Conservation (phyloP, 2,888 invertebrate species). For the Epinotia brunnichana region DNA sequence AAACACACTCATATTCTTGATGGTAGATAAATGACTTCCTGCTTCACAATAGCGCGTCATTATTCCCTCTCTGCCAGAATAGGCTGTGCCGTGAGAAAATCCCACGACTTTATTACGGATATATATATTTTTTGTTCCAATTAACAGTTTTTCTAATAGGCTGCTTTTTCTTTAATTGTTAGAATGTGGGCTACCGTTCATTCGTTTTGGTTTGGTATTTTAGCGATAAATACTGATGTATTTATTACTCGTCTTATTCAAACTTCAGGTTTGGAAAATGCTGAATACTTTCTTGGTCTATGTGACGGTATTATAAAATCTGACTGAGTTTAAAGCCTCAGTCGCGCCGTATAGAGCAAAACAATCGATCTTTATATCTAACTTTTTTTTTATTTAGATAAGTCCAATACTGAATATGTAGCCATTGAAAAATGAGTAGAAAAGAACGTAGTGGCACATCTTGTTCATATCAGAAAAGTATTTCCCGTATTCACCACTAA, state of each 20-base stretch:
- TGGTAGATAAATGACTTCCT: conserved; percentile 84
- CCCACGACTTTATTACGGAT: conserved; percentile 82
- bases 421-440: background rate
- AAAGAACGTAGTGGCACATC: too few species aligned
- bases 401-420: background rate
- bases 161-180: conserved; percentile 82
- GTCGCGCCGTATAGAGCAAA: too few species aligned
- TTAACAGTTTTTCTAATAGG: conserved; percentile 81
- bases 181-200: conserved; percentile 47
- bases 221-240: background rate
- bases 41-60: conserved; percentile 82
- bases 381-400: too few species aligned
- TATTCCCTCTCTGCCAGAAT: conserved; percentile 74
- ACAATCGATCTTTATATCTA: too few species aligned
- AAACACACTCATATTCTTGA: conserved; percentile 83
- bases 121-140: conserved; percentile 82
- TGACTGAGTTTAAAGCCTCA: too few species aligned
- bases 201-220: background rate
- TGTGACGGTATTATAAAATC: too few species aligned
- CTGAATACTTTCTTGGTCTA: background rate
- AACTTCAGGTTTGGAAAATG: background rate
- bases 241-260: background rate
- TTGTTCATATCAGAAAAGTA: background rate
- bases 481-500: background rate
- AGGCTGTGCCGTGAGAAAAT: conserved; percentile 78